Base-by-base conservation (phyloP, 2,113 vertebrate species). In the Trochalopteron elliotii region DNA sequence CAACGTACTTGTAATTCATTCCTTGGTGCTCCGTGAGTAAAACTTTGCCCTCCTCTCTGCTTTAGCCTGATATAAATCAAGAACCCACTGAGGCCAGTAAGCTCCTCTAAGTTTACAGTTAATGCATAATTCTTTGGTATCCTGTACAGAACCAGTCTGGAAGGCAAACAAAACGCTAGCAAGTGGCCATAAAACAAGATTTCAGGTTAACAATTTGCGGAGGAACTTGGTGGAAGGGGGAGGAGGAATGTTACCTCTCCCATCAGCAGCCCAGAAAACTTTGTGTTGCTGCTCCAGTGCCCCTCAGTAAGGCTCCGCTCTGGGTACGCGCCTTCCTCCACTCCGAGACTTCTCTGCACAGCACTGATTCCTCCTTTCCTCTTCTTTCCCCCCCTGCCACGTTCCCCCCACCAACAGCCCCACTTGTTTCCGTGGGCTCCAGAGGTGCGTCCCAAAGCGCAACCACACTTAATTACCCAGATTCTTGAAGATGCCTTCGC, bases 91-190 rank as follows among this genome's bases (percentile, higher is more conserved):
- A 93, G 87, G 88, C 87, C 92, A 92, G 74, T 24, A 70, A 87
- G 90, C 85, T 94, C 85, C 94, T 95, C 90, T 93, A 92, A 94
- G 88, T 89, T 97, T 93, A 88, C 94, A 88, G 81, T 94, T 95
- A 93, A 95, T 86, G 93, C 95, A 84, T 89, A 96, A 89, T 93
- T 93, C 93, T 69, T 88, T 50, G 53, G 75, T 92, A 64, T 83
- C 65, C 75, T 56, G 65, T 77, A 82, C 87, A 81, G 82, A 93
- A 86, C 91, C 78, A 93, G 93, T 86, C 93, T 90, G 79, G 87
- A 93, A 94, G 91, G 92, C 93, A 95, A 96, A 93, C 92, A 93
- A 87, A 95, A 94, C 42, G 1, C 80, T 35, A 90, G 88, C 90
- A 45, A 96, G 83, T 67, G 74, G 82, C 85, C 78, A 81, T 87